Evolutionary conservation across 2,797 vertebrate species (phyloP).

Genomic region (Selene dorsalis): DNA sequence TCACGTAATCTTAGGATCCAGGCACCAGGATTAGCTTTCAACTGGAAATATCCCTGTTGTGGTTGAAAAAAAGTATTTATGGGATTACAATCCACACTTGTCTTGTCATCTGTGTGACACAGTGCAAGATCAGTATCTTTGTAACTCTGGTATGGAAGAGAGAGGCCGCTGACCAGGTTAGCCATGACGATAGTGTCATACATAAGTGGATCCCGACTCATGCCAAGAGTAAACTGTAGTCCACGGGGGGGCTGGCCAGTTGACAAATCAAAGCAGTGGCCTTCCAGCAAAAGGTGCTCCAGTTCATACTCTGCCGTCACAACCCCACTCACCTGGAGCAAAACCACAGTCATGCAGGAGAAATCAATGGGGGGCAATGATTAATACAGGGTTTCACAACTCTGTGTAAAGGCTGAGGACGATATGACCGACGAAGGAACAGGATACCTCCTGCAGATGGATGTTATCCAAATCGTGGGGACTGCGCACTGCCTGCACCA

Average conservation of each 20-base stretch:
- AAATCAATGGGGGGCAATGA: not conserved
- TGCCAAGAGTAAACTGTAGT: conserved; percentile 95
- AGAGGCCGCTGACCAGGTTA: conserved; percentile 88
- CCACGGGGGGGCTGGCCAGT: conserved; percentile 92
- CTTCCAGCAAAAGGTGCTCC: conserved; percentile 94
- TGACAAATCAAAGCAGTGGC: conserved; percentile 93
- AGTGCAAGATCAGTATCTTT: not conserved
- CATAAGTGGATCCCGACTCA: conserved; percentile 86
- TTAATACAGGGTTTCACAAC: not conserved
- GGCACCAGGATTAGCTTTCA: conserved; percentile 97
- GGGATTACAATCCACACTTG: conserved; percentile 12
- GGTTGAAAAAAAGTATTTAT: conserved; percentile 32
- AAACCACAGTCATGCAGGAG: conserved; percentile 23
- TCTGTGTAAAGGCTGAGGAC: not conserved
- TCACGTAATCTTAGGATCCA: conserved; percentile 92
- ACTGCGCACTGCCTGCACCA: conserved; percentile 93
- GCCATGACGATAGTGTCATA: conserved; percentile 99
- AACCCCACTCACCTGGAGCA: conserved; percentile 85
- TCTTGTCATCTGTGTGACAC: not conserved
- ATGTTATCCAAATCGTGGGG: conserved; percentile 97
- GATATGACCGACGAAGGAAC: conserved; percentile 1
- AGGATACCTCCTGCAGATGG: conserved; percentile 90
- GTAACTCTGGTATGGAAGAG: conserved; percentile 4
- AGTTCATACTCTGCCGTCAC: conserved; percentile 94
- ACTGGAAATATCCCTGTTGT: conserved; percentile 95